Base-by-base conservation (phyloP, 2,888 invertebrate species). In the Calephelis perditalis region DNA sequence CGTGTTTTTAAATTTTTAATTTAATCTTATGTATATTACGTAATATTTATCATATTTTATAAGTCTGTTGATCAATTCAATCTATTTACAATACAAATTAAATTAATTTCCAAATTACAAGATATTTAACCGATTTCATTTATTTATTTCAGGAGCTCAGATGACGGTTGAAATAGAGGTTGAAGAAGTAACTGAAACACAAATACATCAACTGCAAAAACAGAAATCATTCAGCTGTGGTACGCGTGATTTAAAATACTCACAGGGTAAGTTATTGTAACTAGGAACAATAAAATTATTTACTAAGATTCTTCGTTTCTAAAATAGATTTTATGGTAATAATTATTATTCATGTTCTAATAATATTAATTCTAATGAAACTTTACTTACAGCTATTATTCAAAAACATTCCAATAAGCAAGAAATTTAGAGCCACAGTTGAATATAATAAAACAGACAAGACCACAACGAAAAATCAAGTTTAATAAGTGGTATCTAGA, bases 141-240 rank as follows among this genome's bases (percentile, higher is more conserved):
- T 15, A 15, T 15, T 15, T 9, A 45, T 45, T 45, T 45, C 45
- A 45, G 45, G 45, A 7, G 11, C 45, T n/a, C 45, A 45, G 45
- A 45, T 45, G 10, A 45, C 45, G 9, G 45, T 9, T 45, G 45
- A 45, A 45, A 8, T 45, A 45, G 45, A 45, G 45, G n/a, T 45
- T 45, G 45, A 45, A 45, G 45, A 45, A 45, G 45, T 45, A n/a
- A 45, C 45, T 45, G 45, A 45, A 45, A 9, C 45, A 45, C 11
- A 45, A n/a, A 45, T 45, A 45, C 7, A 9, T 45, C 45, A 45
- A 45, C 45, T 45, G 45, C 45, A 45, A 45, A 10, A 45, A 11
- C 11, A 45, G 45, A 9, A 45, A 45, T 45, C 45, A 3, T 45
- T n/a, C n/a, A 11, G n/a, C 45, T 45, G n/a, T 45, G n/a, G 45